A percentile compares a stretch with the other conserved stretches of the same genome.
These are phyloP conservation scores for Salpingus planirostris DNA, from an alignment of 2,888 invertebrate species.

Conservation along the genomic window DNA sequence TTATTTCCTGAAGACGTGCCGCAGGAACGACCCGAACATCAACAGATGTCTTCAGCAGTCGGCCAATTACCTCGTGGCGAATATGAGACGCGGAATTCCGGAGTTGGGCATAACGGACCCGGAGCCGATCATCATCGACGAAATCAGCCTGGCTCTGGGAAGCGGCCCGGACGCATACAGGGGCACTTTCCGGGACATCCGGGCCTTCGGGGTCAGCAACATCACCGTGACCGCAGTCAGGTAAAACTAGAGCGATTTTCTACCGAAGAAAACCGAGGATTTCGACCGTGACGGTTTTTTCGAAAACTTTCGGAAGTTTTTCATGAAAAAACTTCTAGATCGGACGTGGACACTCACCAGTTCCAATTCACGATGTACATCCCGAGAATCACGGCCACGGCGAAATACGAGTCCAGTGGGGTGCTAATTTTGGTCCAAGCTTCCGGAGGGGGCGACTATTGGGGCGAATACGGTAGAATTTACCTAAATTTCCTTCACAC, in stretches of 20 bases:
- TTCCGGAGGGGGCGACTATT: slow-evolving; percentile 79
- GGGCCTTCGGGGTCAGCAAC: slow-evolving; percentile 73
- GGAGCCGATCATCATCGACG: slow-evolving; percentile 75
- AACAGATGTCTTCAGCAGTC: slow-evolving; percentile 66
- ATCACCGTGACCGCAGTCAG: slow-evolving; percentile 71
- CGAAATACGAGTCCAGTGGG: slow-evolving; percentile 74
- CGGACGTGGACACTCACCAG: slow-evolving; percentile 69
- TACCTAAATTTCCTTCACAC: slow-evolving; percentile 1
- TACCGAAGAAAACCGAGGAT: not conserved
- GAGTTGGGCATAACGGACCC: slow-evolving; percentile 63
- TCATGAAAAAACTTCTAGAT: slow-evolving; percentile 43
- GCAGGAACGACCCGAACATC: slow-evolving; percentile 58
- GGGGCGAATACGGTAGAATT: slow-evolving; percentile 73
- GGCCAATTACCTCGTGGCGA: slow-evolving; percentile 64
- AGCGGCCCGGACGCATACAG: slow-evolving; percentile 75
- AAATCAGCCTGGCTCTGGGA: slow-evolving; percentile 70
- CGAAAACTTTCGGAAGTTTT: too few species aligned
- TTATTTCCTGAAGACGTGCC: slow-evolving; percentile 67
- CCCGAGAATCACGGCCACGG: slow-evolving; percentile 69
- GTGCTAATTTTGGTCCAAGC: slow-evolving; percentile 71
- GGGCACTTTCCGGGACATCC: slow-evolving; percentile 70
- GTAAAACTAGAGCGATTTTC: slow-evolving; percentile 34
- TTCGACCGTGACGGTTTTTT: too few species aligned
- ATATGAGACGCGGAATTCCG: slow-evolving; percentile 64
- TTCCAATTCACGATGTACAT: slow-evolving; percentile 73